A percentile compares a stretch with the other conserved stretches of the same genome.
Evolutionary conservation across 2,113 vertebrate genomes (phyloP).

Genomic region (Strix uralensis): DNA sequence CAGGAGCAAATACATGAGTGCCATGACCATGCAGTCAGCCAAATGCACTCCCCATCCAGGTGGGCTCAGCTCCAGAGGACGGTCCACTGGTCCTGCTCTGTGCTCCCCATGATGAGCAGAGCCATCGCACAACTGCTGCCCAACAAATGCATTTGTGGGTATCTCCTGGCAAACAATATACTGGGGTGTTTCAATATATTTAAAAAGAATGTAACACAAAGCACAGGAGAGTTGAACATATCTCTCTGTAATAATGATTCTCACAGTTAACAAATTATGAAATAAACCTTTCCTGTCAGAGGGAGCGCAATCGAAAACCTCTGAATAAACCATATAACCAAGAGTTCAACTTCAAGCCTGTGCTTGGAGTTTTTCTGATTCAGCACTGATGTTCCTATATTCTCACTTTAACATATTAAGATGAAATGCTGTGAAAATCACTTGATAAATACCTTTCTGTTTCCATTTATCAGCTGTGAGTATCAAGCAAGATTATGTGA

Average conservation of each 20-base stretch:
- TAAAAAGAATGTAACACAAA: background rate
- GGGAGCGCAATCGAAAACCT: background rate
- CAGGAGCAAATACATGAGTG: background rate
- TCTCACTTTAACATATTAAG: background rate
- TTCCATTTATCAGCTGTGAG: background rate
- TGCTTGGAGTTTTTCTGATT: background rate
- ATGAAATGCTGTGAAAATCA: background rate
- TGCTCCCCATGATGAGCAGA: background rate
- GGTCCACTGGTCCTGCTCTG: background rate
- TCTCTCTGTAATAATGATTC: background rate
- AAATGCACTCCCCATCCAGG: background rate
- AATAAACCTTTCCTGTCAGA: background rate
- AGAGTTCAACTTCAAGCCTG: background rate
- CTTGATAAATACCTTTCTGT: background rate
- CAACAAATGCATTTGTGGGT: rapidly evolving
- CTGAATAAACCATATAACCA: background rate
- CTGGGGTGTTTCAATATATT: background rate
- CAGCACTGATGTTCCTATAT: background rate
- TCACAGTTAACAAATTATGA: background rate
- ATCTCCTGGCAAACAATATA: background rate
- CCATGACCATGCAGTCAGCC: background rate
- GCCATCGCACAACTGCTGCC: background rate
- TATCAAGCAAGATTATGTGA: background rate
- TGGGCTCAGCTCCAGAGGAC: background rate
- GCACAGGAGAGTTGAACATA: background rate